Percentiles rank a stretch among this genome's conserved stretches.
Conservation (phyloP, 2,113 vertebrate genomes). For the Miniopterus natalensis region DNA sequence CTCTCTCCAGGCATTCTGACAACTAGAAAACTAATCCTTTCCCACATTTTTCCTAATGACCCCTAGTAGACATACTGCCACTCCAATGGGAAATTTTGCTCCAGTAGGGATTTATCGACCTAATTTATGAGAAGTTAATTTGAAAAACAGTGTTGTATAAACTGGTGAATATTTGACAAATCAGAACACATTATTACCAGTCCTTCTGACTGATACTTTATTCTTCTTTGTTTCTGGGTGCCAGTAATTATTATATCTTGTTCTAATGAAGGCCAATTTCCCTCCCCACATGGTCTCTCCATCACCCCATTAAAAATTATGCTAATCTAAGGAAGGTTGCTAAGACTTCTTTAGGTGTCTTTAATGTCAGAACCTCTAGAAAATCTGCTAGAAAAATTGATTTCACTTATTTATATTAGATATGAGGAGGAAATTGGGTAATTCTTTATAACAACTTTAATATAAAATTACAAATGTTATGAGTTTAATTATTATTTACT, state of each 20-base stretch:
- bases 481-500: neutral
- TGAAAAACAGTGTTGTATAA: neutral
- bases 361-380: neutral
- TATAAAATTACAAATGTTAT: neutral
- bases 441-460: constrained; percentile 1
- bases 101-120: neutral
- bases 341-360: neutral
- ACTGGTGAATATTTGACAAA: neutral
- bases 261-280: neutral
- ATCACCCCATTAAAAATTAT: neutral
- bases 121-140: neutral
- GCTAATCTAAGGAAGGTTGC: neutral
- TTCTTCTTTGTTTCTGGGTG: neutral
- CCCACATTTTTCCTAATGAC: neutral
- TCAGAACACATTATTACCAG: neutral
- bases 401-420: neutral
- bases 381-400: neutral
- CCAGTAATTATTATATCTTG: neutral
- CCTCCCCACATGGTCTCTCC: neutral
- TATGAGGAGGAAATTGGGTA: neutral
- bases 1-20: neutral
- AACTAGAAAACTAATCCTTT: neutral
- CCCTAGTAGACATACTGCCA: neutral
- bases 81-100: neutral
- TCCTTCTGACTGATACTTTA: neutral